These are phyloP conservation scores for Epinephelus malabaricus DNA, from an alignment of 2,797 vertebrate species.

Conservation along the genomic window DNA sequence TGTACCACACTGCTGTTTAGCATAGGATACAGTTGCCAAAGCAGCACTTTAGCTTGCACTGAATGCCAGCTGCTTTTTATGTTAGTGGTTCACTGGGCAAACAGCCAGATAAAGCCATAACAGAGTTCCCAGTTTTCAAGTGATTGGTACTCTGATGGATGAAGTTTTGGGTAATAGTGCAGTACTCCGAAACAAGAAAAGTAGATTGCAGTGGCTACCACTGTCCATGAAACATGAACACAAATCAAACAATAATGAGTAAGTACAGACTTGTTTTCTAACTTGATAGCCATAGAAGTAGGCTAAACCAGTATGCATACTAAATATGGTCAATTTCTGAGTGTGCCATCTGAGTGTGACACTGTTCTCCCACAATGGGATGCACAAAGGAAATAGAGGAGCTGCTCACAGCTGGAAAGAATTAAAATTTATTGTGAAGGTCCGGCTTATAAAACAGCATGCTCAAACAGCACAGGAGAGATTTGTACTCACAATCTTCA, in stretches of 20 bases:
- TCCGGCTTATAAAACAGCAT: neutral
- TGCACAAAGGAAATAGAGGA: neutral
- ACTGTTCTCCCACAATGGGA: neutral
- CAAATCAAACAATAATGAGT: constrained; percentile 6
- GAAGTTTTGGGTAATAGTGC: neutral
- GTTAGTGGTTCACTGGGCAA: neutral
- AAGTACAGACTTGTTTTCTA: neutral
- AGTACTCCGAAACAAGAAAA: neutral
- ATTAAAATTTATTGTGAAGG: neutral
- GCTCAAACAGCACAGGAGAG: no score
- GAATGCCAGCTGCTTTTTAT: neutral
- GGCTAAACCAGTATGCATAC: neutral
- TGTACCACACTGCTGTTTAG: constrained; percentile 3
- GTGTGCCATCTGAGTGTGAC: neutral
- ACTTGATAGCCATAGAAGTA: neutral
- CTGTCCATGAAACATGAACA: constrained; percentile 16
- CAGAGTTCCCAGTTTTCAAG: neutral
- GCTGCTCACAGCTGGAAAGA: neutral
- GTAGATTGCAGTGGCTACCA: neutral
- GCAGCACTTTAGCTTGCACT: constrained; percentile 1
- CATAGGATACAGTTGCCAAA: neutral
- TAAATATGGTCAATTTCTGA: neutral
- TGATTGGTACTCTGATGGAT: neutral
- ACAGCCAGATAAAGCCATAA: constrained; percentile 6
- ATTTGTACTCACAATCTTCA: no score